These are phyloP conservation scores for Drosophila picticornis DNA, from an alignment of 2,888 invertebrate species.

Conservation along the genomic window DNA sequence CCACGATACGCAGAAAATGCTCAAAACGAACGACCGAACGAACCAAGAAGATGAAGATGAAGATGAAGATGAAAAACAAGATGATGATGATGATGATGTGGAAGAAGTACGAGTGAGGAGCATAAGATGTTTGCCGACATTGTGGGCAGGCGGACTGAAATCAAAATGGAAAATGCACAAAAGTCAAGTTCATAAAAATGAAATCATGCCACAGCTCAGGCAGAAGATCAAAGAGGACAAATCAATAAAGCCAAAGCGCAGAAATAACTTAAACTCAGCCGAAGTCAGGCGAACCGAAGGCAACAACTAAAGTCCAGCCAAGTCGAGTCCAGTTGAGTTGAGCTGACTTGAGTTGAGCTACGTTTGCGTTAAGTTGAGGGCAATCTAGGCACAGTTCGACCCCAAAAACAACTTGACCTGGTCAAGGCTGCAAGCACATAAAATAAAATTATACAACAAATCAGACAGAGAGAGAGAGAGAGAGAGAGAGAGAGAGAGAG, in stretches of 20 bases:
- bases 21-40: neutral
- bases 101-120: constrained; percentile 10
- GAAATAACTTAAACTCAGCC: constrained; percentile 31
- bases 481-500: neutral
- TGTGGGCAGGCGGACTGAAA: constrained; percentile 25
- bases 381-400: constrained; percentile 60
- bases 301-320: constrained; percentile 4
- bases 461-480: neutral
- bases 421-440: constrained; percentile 82
- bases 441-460: constrained; percentile 80
- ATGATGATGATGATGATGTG: constrained; percentile 10
- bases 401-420: constrained; percentile 80
- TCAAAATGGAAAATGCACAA: constrained; percentile 62
- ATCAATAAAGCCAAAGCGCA: constrained; percentile 74
- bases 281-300: constrained; percentile 32
- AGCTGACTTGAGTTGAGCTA: constrained; percentile 4
- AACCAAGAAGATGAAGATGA: too few relatives aligned
- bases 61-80: constrained; percentile 4
- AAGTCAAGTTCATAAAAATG: constrained; percentile 81
- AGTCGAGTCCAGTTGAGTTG: constrained; percentile 9
- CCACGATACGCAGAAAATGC: constrained; percentile 78
- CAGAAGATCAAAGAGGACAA: constrained; percentile 82
- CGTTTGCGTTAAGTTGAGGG: constrained; percentile 15
- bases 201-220: constrained; percentile 79
- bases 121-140: constrained; percentile 18